Conservation (phyloP, 2,113 vertebrate species). For the Dipodomys stephensi region DNA sequence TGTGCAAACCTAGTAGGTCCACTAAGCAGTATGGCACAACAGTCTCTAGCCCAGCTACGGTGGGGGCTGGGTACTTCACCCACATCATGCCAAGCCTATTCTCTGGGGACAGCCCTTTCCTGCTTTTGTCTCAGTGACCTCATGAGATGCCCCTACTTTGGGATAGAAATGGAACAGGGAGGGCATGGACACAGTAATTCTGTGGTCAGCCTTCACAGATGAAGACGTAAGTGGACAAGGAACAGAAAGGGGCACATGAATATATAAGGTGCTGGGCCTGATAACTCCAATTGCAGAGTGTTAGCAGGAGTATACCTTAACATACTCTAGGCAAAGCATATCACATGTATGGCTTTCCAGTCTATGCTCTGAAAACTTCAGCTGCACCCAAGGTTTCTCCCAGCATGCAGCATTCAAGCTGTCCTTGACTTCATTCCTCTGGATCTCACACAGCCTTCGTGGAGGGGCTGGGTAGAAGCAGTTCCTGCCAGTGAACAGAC, state of each 20-base stretch:
- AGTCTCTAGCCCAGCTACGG: not conserved
- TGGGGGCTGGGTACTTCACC: too few relatives aligned
- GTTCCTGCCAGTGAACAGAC: not conserved
- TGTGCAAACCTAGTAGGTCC: not conserved
- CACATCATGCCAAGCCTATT: rapidly evolving
- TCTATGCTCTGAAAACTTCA: not conserved
- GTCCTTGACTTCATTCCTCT: not conserved
- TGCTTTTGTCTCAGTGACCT: too few relatives aligned
- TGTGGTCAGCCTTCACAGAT: not conserved
- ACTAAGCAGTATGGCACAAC: not conserved
- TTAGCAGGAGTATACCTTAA: rapidly evolving
- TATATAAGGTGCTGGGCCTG: not conserved
- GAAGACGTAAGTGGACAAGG: too few relatives aligned
- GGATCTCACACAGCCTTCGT: not conserved
- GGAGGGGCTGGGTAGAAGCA: not conserved
- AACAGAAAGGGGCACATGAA: rapidly evolving
- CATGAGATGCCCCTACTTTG: rapidly evolving
- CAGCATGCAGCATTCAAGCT: not conserved
- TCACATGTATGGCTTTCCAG: rapidly evolving
- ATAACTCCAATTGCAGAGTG: rapidly evolving
- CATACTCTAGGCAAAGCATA: not conserved
- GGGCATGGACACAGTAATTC: not conserved
- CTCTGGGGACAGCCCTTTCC: not conserved
- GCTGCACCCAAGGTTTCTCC: not conserved
- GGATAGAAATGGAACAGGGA: not conserved